A percentile compares a stretch with the other conserved stretches of the same genome.
phyloP scores from a whole-genome alignment of 2,113 vertebrate genomes.

The Phalacrocorax carbo region DNA sequence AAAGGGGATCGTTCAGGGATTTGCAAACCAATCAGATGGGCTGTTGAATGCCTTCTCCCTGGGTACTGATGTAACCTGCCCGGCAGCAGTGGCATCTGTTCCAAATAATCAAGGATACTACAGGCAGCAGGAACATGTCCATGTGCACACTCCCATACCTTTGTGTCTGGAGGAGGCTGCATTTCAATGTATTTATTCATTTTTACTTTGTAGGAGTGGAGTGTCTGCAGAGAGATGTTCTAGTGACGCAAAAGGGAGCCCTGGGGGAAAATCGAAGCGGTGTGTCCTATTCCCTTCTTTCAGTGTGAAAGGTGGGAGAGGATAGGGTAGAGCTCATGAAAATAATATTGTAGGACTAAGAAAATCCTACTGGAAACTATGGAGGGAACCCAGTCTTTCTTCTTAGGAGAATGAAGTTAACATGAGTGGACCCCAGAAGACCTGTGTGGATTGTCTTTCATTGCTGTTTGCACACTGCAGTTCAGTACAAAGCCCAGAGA shows the following conservation, averaged over 20 bases:
- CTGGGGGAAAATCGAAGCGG: background rate
- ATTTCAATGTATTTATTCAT: background rate
- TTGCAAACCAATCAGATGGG: background rate
- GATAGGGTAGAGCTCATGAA: background rate
- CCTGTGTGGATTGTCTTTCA: accelerated
- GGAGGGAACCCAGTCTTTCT: background rate
- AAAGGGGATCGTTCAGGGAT: background rate
- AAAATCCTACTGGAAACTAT: background rate
- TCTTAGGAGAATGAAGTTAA: background rate
- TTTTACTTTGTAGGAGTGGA: background rate
- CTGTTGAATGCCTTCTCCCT: background rate
- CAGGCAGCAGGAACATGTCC: background rate
- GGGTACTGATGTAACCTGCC: background rate
- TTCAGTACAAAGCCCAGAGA: accelerated
- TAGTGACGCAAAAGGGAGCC: background rate
- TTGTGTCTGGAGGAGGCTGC: background rate
- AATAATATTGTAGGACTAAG: background rate
- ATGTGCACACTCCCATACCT: background rate
- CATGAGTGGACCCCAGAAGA: background rate
- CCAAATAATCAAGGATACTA: background rate
- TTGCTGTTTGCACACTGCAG: background rate
- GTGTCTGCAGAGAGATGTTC: background rate
- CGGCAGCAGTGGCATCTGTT: background rate
- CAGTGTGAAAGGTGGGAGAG: background rate
- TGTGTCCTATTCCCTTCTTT: background rate